phyloP scores from a whole-genome alignment of 1,140 invertebrate species.

The Nomia melanderi region DNA sequence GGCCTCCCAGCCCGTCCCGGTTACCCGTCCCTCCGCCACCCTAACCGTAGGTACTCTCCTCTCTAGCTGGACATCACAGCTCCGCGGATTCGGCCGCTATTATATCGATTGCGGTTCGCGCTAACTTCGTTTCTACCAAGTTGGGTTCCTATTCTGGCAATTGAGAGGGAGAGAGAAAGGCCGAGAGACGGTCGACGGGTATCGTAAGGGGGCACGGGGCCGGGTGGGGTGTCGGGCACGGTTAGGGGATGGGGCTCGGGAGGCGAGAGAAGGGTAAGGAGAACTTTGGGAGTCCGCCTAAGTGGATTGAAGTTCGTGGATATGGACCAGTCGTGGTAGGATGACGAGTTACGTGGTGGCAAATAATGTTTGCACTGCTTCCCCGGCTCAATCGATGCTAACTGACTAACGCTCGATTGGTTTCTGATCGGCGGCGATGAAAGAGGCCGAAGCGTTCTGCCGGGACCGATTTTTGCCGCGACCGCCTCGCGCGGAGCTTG shows the following conservation, averaged over 20 bases:
- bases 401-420: conserved; percentile 61
- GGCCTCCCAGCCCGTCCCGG: conserved; percentile 43
- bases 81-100: conserved; percentile 77
- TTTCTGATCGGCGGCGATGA: conserved; percentile 51
- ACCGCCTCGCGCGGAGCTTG: too few relatives aligned
- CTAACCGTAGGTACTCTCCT: conserved; percentile 56
- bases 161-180: conserved; percentile 52
- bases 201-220: background rate
- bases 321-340: conserved; percentile 58
- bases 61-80: conserved; percentile 74
- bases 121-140: conserved; percentile 78
- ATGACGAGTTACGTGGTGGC: conserved; percentile 63
- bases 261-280: conserved; percentile 33
- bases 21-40: conserved; percentile 44
- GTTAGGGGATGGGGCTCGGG: too few relatives aligned
- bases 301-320: conserved; percentile 76
- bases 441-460: background rate
- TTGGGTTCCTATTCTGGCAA: conserved; percentile 74
- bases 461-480: too few relatives aligned
- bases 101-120: conserved; percentile 79
- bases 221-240: background rate
- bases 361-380: conserved; percentile 67
- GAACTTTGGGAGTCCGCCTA: conserved; percentile 75
- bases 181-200: background rate
- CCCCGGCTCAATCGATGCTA: conserved; percentile 60